A percentile compares a stretch with the other conserved stretches of the same genome.
These are phyloP conservation scores for Procambarus virginalis DNA, from an alignment of 1,140 invertebrate genomes.

Conservation along the genomic window DNA sequence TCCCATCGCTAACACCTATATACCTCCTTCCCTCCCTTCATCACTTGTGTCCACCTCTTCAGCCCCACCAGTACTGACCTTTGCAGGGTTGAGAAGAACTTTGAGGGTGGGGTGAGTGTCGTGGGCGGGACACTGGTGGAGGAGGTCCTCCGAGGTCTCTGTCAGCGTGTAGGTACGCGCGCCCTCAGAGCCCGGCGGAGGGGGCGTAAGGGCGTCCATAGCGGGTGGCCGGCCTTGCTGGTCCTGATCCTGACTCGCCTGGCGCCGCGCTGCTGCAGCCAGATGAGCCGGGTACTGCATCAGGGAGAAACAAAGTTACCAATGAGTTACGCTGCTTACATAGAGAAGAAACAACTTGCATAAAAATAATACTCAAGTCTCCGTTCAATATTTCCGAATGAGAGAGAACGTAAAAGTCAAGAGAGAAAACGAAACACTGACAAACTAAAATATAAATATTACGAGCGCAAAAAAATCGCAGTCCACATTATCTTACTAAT, in stretches of 20 bases:
- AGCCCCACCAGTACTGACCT: background rate
- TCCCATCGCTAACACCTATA: no score
- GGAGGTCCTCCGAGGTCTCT: slow-evolving; percentile 52
- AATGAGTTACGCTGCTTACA: no score
- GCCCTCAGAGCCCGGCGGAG: slow-evolving; percentile 51
- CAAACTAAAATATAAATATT: no score
- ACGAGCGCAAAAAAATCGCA: no score
- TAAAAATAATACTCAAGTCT: no score
- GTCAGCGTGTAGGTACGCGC: slow-evolving; percentile 68
- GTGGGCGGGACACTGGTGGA: background rate
- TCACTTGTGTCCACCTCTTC: no score
- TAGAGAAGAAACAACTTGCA: no score
- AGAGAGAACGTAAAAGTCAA: no score
- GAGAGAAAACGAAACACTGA: no score
- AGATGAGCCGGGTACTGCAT: slow-evolving; percentile 69
- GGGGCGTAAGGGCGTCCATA: slow-evolving; percentile 24
- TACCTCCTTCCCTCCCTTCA: no score
- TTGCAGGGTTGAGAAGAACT: background rate
- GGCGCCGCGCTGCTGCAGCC: slow-evolving; percentile 64
- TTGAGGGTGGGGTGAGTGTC: background rate
- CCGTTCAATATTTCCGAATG: no score
- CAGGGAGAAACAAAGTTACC: background rate
- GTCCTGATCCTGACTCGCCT: slow-evolving; percentile 49
- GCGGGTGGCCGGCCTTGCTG: background rate
- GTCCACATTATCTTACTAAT: no score